phyloP scores from a whole-genome alignment of 2,888 invertebrate species.

The Ophion slaviceki region DNA sequence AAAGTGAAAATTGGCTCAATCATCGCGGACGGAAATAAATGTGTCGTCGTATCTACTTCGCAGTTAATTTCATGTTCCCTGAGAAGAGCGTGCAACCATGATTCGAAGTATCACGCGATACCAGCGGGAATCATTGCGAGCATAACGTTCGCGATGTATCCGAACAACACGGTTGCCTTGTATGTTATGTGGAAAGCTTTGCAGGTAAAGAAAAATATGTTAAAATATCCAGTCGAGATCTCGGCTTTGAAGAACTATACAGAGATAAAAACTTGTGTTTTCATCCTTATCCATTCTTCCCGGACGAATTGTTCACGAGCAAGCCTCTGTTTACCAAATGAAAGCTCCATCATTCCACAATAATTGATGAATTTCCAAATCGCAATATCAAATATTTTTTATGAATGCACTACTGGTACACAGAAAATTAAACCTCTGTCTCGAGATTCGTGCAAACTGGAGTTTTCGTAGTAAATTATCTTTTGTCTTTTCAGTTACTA shows the following conservation, averaged over 20 bases:
- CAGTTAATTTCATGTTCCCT: constrained; percentile 88
- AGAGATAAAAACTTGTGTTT: background rate
- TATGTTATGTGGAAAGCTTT: constrained; percentile 93
- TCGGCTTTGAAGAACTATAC: background rate
- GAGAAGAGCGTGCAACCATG: constrained; percentile 86
- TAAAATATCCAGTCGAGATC: background rate
- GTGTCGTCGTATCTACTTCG: constrained; percentile 70
- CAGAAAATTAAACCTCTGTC: too few relatives aligned
- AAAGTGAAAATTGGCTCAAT: constrained; percentile 4
- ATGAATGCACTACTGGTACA: background rate
- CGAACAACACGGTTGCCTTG: constrained; percentile 91
- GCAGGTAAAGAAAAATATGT: constrained; percentile 85
- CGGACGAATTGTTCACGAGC: background rate
- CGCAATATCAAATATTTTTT: background rate
- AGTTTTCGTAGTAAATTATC: background rate
- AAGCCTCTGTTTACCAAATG: background rate
- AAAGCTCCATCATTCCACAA: background rate
- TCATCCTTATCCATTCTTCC: background rate
- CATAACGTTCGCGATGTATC: constrained; percentile 89
- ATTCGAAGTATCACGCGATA: constrained; percentile 87
- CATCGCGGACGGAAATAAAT: background rate
- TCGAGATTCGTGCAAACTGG: too few relatives aligned
- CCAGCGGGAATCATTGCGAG: constrained; percentile 90
- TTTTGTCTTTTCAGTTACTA: constrained; percentile 85
- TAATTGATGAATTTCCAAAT: background rate